These are phyloP conservation scores for Bombus ignitus DNA, from an alignment of 1,140 invertebrate genomes.

Conservation along the genomic window DNA sequence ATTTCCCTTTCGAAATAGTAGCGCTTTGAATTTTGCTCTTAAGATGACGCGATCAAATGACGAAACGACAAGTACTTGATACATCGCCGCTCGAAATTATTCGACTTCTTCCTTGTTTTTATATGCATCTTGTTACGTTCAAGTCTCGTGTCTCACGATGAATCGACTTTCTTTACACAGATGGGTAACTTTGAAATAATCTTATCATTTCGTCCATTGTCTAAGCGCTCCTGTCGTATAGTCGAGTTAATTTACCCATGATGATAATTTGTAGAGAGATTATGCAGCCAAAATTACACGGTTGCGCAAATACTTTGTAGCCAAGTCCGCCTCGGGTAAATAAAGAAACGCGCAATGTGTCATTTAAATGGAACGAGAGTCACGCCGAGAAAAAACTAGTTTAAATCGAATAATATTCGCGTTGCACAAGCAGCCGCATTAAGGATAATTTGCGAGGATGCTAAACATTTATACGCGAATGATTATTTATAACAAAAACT, in stretches of 20 bases:
- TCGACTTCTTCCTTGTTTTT: no score
- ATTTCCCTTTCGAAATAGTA: neutral
- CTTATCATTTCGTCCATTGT: neutral
- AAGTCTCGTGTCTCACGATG: neutral
- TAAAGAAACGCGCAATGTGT: neutral
- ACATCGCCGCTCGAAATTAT: no score
- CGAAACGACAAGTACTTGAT: no score
- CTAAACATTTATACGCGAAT: neutral
- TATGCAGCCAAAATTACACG: neutral
- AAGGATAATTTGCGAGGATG: neutral
- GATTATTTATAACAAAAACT: conserved; percentile 2
- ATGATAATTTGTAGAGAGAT: neutral
- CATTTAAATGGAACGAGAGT: neutral
- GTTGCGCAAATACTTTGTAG: neutral
- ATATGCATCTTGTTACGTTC: neutral
- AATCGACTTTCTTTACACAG: conserved; percentile 13
- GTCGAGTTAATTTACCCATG: neutral
- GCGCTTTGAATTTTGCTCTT: neutral
- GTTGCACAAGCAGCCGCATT: neutral
- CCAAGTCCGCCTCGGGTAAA: neutral
- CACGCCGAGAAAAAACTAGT: neutral
- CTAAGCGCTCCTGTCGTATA: no score
- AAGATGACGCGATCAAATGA: neutral
- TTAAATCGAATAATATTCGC: neutral
- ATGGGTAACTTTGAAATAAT: neutral